These are phyloP conservation scores for Nannospalax galili DNA, from an alignment of 2,113 vertebrate species.

Conservation along the genomic window DNA sequence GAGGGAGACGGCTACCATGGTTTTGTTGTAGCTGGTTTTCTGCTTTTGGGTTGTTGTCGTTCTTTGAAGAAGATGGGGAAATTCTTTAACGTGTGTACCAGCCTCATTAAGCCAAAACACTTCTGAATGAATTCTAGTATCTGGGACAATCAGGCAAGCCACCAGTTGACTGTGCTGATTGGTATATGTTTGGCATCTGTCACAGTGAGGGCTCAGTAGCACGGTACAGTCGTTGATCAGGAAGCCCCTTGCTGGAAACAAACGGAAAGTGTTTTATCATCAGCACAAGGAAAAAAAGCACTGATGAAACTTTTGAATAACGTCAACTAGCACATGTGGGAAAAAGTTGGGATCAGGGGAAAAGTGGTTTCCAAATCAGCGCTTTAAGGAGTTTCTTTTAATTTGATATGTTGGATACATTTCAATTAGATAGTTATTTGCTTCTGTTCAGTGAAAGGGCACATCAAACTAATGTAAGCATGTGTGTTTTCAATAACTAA, in stretches of 20 bases:
- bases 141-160: background rate
- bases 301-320: conserved; percentile 20
- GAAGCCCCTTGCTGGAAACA: background rate
- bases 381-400: background rate
- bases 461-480: background rate
- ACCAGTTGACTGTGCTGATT: background rate
- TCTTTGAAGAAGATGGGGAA: background rate
- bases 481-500: background rate
- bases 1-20: background rate
- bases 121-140: background rate
- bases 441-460: conserved; percentile 2
- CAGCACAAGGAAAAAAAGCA: background rate
- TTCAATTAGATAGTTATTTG: background rate
- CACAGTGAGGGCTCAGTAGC: background rate
- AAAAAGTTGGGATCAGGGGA: background rate
- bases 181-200: background rate
- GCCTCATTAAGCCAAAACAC: background rate
- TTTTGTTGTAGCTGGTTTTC: conserved; percentile 3
- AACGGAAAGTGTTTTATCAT: background rate
- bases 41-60: background rate
- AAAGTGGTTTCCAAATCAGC: background rate
- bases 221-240: background rate
- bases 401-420: background rate
- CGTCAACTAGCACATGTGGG: background rate
- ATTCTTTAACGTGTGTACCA: background rate